Percentiles rank a stretch among this genome's conserved stretches.
Evolutionary conservation across 2,888 invertebrate species (phyloP).

Genomic region (Leptogaster cylindrica): DNA sequence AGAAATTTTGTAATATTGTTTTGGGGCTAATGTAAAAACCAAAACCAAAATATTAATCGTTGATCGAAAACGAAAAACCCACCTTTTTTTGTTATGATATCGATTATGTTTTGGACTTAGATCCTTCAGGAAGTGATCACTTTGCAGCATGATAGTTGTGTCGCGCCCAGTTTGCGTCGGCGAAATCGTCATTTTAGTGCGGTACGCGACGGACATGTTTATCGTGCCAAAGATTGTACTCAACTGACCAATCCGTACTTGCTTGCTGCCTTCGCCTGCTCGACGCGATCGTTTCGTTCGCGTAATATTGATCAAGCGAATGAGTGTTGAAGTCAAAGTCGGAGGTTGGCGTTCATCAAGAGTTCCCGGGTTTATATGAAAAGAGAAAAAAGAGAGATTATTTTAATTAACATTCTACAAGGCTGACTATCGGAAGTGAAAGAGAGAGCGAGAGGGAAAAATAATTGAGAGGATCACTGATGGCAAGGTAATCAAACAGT

Average conservation of each 20-base stretch:
- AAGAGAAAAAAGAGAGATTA: slow-evolving; percentile 32
- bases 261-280: slow-evolving; percentile 79
- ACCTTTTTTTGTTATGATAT: slow-evolving; percentile 63
- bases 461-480: background rate
- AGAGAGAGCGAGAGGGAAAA: background rate
- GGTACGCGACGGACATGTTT: slow-evolving; percentile 80
- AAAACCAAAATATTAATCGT: no score
- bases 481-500: slow-evolving; percentile 3
- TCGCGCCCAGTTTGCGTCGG: slow-evolving; percentile 76
- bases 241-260: slow-evolving; percentile 82
- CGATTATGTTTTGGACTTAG: slow-evolving; percentile 72
- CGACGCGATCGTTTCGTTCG: slow-evolving; percentile 11
- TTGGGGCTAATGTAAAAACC: no score
- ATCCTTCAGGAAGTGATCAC: slow-evolving; percentile 85
- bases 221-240: slow-evolving; percentile 87
- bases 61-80: slow-evolving; percentile 58
- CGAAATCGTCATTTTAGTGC: slow-evolving; percentile 90
- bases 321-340: background rate
- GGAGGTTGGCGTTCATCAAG: background rate
- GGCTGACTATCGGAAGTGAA: background rate
- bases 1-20: no score
- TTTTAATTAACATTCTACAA: slow-evolving; percentile 19
- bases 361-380: slow-evolving; percentile 5
- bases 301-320: background rate
- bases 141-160: slow-evolving; percentile 82